These are phyloP conservation scores for Anabas testudineus DNA, from an alignment of 2,797 vertebrate species.

Conservation along the genomic window DNA sequence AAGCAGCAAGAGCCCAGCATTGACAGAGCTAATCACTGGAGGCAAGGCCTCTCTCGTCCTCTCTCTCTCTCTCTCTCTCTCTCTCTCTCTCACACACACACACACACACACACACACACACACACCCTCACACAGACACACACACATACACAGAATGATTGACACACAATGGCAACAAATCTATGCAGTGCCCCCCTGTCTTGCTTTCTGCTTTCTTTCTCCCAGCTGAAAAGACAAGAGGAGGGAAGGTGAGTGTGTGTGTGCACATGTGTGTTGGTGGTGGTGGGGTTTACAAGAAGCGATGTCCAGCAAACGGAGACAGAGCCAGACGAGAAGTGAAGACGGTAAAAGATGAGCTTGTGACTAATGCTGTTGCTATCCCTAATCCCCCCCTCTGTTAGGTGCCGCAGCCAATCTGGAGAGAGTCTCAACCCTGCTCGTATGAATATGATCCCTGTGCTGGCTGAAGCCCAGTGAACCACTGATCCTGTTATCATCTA, in stretches of 20 bases:
- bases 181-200: constrained; percentile 80
- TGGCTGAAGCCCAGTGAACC: constrained; percentile 71
- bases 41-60: constrained; percentile 69
- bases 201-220: constrained; percentile 81
- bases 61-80: constrained; percentile 39
- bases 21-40: constrained; percentile 83
- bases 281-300: constrained; percentile 49
- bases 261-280: constrained; percentile 24
- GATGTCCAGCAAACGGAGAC: constrained; percentile 75
- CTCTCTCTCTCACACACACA: constrained; percentile 27
- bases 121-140: constrained; percentile 20
- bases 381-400: constrained; percentile 72
- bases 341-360: constrained; percentile 70
- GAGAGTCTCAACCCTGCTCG: constrained; percentile 71
- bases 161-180: constrained; percentile 88
- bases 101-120: constrained; percentile 24
- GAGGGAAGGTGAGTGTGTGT: constrained; percentile 46
- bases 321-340: constrained; percentile 67
- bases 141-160: constrained; percentile 79
- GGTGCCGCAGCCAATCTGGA: constrained; percentile 73
- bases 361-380: constrained; percentile 71
- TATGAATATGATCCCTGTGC: constrained; percentile 75
- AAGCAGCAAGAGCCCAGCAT: constrained; percentile 76
- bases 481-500: constrained; percentile 80
- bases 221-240: constrained; percentile 80